Evolutionary conservation across 2,113 vertebrate species (phyloP), one percentile per base, ranked within the genome.

Genomic region (Rattus rattus): DNA sequence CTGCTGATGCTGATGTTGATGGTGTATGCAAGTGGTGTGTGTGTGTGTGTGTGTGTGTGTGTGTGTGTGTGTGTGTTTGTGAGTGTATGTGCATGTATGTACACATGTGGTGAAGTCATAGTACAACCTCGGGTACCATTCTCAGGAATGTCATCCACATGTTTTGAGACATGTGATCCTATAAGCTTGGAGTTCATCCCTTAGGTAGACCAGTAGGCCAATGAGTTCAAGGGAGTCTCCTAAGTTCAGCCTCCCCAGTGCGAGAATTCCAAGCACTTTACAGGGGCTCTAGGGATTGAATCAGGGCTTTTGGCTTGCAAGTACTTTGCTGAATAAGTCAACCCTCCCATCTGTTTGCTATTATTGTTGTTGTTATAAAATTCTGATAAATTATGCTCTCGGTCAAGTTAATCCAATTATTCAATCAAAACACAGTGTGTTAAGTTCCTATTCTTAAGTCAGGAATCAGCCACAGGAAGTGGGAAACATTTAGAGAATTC

Each of bases 401-500:
- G n/a, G 65, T 69, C 77, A 94, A 26, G 54, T 56, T 81, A 94
- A 80, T 92, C 4, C 11, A 90, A 90, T 80, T 67, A 77, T 79
- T 88, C 92, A 69, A 93, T 80, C 87, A 91, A 85, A 70, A 95
- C 81, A 76, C 56, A 75, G 16, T 90, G 91, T 80, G 5, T 70
- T 70, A 67, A 13, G 16, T 54, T 67, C 28, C 65, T 8, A 59
- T 94, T 10, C 61, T 65, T 33, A 10, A 36, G 85, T 93, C 47
- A 79, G 77, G 73, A 87, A 83, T 85, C 20, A 95, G 59, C 86
- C 22, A 88, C 11, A 88, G 52, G 39, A 92, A 94, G 75, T 88
- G 92, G 86, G 49, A 92, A 94, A 61, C 7, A 67, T 83, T 92
- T 93, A 88, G 65, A 80, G 72, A 88, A 86, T 81, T 94, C 47